Evolutionary conservation across 2,888 invertebrate species (phyloP), one percentile per base, ranked within the genome.

Genomic region (Epiblema foenella): DNA sequence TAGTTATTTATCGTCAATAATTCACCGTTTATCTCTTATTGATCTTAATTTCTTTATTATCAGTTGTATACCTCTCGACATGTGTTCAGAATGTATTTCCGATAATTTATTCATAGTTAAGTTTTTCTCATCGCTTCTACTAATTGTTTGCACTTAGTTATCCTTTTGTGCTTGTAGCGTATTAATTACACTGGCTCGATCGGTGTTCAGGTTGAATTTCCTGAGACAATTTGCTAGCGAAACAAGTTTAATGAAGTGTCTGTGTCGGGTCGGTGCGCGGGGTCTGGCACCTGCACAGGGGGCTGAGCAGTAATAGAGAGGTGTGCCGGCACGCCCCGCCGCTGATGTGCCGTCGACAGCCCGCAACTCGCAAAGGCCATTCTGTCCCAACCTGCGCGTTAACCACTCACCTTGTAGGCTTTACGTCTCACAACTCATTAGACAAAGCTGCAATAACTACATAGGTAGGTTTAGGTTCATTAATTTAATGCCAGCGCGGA

Each of bases 271-370:
- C 59, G 56, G 71, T 64, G 68, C 74, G 69, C 72, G n/a, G 49
- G 72, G 69, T 42, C 72, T 77, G 72, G 73, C 79, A 80, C 76
- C 77, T 80, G 82, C 79, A 80, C 37, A 64, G 73, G 78, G 76
- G 78, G 78, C 78, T 79, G 82, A 77, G 77, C 85, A 78, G 85
- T 91, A 91, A 91, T 91, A 85, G 87, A 89, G 89, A 89, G 93
- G 93, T 88, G 93, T 90, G 91, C 81, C 90, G 88, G 76, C 85
- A 83, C 91, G 92, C 93, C 92, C 85, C 74, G 65, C 74, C 70
- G 80, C 78, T 86, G 89, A 87, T 83, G 84, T 79, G 83, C 79
- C 77, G 85, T 83, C 85, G 85, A 86, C 84, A 81, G 83, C 70
- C 63, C 46, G 46, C 46, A 46, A 46, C 74, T 68, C 73, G 73